Conservation (phyloP, 2,113 vertebrate genomes). For the Pelmatolapia mariae region DNA sequence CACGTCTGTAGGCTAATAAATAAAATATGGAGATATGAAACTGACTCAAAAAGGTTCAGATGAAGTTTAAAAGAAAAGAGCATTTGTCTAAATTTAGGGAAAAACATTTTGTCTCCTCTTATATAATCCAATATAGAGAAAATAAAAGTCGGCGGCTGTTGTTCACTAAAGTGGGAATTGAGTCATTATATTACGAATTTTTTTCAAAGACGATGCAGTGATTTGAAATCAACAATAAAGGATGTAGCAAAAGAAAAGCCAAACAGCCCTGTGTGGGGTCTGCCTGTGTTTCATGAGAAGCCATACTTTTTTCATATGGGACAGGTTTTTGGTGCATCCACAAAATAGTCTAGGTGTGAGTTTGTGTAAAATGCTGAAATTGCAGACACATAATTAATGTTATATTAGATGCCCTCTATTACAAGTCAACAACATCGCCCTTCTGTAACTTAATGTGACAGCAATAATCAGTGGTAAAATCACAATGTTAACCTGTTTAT, state of each 20-base stretch:
- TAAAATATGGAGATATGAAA: background rate
- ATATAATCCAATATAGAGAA: background rate
- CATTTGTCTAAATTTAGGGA: background rate
- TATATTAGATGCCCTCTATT: background rate
- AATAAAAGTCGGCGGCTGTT: background rate
- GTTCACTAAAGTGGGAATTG: background rate
- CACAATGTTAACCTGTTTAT: background rate
- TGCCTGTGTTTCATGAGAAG: background rate
- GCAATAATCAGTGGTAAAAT: background rate
- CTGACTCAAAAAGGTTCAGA: background rate
- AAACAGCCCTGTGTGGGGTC: constrained; percentile 16
- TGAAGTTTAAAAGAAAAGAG: background rate
- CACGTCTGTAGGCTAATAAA: background rate
- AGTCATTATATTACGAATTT: background rate
- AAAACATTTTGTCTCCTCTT: background rate
- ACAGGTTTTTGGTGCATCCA: background rate
- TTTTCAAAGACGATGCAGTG: constrained; percentile 16
- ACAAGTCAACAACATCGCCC: background rate
- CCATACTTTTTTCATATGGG: background rate
- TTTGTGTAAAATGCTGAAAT: background rate
- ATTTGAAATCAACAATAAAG: constrained; percentile 34
- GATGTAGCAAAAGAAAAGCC: constrained; percentile 27
- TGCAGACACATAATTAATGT: background rate
- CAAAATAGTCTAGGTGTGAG: background rate
- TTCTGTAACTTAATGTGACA: background rate